Conservation (phyloP, 2,888 invertebrate species). For the Beris morrisii region DNA sequence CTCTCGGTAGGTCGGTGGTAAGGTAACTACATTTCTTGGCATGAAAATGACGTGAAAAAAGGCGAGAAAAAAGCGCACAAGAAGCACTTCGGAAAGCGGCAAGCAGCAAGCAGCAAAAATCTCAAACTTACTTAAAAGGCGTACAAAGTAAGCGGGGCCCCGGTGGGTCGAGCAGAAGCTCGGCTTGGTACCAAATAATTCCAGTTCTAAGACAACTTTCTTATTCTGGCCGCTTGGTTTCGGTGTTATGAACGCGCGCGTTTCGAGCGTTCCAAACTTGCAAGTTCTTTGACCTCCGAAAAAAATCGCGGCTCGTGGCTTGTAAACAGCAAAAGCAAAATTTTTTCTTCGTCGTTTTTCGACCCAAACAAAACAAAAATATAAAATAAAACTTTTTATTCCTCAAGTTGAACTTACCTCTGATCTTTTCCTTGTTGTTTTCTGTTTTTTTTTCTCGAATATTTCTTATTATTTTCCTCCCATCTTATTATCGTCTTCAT, state of each 20-base stretch:
- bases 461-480: conserved; percentile 11
- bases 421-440: background rate
- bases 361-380: conserved; percentile 20
- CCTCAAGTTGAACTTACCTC: conserved; percentile 17
- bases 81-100: conserved; percentile 6
- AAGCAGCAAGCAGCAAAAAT: conserved; percentile 10
- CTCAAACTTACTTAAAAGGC: conserved; percentile 15
- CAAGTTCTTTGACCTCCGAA: conserved; percentile 31
- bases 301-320: conserved; percentile 36
- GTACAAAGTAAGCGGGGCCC: conserved; percentile 15
- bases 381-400: background rate
- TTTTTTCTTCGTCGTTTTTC: conserved; percentile 7
- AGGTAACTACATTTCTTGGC: background rate
- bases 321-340: conserved; percentile 26
- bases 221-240: conserved; percentile 26
- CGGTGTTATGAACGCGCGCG: background rate
- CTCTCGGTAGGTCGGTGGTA: background rate
- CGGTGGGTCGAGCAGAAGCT: conserved; percentile 14
- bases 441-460: conserved; percentile 6
- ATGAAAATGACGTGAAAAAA: background rate
- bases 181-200: conserved; percentile 22
- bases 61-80: conserved; percentile 8
- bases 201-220: conserved; percentile 35
- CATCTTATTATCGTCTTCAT: no score
- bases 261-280: conserved; percentile 19